phyloP scores from a whole-genome alignment of 2,888 invertebrate genomes.

The Lycocerus yunnanus region DNA sequence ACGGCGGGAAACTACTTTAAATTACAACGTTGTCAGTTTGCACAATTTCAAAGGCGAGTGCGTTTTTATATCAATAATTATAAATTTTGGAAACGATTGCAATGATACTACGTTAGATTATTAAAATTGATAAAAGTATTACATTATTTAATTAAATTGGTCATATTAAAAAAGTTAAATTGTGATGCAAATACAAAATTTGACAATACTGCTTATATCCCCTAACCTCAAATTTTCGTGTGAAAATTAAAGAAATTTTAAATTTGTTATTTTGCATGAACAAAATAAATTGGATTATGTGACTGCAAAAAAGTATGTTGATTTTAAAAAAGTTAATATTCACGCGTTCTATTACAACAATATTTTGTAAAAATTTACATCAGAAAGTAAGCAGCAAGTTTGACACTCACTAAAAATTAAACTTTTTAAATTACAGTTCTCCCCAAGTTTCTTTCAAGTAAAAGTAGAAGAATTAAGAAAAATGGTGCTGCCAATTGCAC shows the following conservation, averaged over 20 bases:
- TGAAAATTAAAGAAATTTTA: background rate
- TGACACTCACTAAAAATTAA: background rate
- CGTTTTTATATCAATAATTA: background rate
- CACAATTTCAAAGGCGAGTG: background rate
- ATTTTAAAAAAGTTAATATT: background rate
- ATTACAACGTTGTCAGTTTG: background rate
- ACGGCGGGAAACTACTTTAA: background rate
- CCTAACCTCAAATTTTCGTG: background rate
- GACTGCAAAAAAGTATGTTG: background rate
- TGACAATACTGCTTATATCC: background rate
- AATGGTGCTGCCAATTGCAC: conserved; percentile 51
- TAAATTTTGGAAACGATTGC: background rate
- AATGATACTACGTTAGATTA: background rate
- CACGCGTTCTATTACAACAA: background rate
- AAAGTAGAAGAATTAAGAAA: conserved; percentile 32
- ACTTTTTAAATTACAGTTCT: conserved; percentile 5
- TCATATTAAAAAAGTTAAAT: background rate
- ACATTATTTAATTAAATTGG: background rate
- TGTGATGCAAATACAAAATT: background rate
- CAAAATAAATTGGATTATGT: background rate
- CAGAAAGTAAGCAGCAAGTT: background rate
- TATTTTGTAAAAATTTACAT: background rate
- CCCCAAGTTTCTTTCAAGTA: background rate
- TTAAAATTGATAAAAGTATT: background rate
- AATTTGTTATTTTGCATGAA: background rate